Evolutionary conservation across 2,113 vertebrate species (phyloP).

Genomic region (Rhizomys pruinosus): DNA sequence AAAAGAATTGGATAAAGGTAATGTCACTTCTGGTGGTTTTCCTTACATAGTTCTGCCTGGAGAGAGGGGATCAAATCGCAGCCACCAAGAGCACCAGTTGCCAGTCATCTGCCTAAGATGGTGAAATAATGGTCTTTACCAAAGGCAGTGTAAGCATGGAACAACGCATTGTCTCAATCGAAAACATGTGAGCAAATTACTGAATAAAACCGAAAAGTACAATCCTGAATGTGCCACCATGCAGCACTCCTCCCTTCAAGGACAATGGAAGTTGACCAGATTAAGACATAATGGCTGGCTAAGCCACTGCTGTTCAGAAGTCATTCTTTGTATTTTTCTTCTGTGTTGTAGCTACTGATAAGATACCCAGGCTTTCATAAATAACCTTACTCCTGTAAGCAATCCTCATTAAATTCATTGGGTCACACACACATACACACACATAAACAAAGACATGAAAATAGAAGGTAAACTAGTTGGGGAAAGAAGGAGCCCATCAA

Average conservation of each 20-base stretch:
- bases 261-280: constrained; percentile 9
- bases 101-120: not conserved
- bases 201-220: not conserved
- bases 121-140: not conserved
- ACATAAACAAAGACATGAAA: no score
- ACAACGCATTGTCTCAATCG: not conserved
- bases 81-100: constrained; percentile 51
- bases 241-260: constrained; percentile 35
- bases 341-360: not conserved
- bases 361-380: not conserved
- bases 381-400: not conserved
- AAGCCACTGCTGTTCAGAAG: not conserved
- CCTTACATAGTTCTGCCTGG: constrained; percentile 65
- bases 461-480: not conserved
- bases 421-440: not conserved
- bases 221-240: not conserved
- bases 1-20: constrained; percentile 75
- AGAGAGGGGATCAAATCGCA: constrained; percentile 50
- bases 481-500: not conserved
- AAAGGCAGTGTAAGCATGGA: not conserved
- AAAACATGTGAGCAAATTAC: not conserved
- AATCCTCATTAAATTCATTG: not conserved
- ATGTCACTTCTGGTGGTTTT: constrained; percentile 29
- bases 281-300: not conserved
- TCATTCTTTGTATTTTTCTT: not conserved